Conservation (phyloP, 2,888 invertebrate species). For the Synergus gifuensis region DNA sequence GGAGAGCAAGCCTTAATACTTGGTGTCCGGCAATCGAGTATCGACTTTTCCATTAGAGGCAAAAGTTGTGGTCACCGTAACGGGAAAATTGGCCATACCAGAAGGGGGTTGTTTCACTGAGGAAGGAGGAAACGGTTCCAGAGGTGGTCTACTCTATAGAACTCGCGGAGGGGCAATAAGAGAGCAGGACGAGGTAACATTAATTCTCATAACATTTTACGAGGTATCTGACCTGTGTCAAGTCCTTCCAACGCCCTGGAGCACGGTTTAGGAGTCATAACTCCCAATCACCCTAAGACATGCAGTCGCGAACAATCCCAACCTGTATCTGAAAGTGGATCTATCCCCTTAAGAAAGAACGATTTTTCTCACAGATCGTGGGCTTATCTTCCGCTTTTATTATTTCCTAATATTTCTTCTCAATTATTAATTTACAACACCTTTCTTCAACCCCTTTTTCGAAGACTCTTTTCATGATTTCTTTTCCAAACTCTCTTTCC, state of each 20-base stretch:
- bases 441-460: no score
- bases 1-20: constrained; percentile 59
- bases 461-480: no score
- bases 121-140: constrained; percentile 50
- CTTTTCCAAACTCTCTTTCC: background rate
- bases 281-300: constrained; percentile 77
- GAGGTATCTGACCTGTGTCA: constrained; percentile 77
- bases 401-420: background rate
- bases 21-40: constrained; percentile 70
- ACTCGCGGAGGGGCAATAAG: constrained; percentile 40
- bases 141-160: constrained; percentile 43
- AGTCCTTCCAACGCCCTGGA: constrained; percentile 72
- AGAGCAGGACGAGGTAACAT: constrained; percentile 66
- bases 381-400: background rate
- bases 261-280: constrained; percentile 76
- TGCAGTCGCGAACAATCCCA: constrained; percentile 74
- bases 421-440: background rate
- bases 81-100: constrained; percentile 72
- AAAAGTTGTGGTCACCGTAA: constrained; percentile 74
- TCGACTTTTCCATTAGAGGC: constrained; percentile 75
- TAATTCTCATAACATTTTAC: constrained; percentile 78
- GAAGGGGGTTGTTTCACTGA: constrained; percentile 57
- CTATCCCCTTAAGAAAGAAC: constrained; percentile 43
- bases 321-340: constrained; percentile 50
- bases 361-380: background rate